Base-by-base conservation (phyloP, 1,140 invertebrate genomes). In the Lepidurus apus region DNA sequence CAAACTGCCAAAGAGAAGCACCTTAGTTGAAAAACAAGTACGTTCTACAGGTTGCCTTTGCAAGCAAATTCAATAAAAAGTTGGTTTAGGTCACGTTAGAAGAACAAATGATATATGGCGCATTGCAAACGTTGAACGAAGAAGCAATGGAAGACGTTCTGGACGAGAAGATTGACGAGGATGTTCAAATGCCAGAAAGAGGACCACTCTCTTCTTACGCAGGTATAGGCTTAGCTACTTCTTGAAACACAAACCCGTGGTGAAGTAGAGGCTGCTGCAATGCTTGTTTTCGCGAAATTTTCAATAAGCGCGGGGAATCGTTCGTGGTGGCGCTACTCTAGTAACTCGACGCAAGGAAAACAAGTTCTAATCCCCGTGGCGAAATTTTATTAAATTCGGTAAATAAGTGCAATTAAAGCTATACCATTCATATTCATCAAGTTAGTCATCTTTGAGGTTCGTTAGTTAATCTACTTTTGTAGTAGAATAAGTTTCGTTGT, bases 81-180 rank as follows among this genome's bases (percentile, higher is more conserved):
- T 65, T 65, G 53, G 34, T 17, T 65, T 77, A 96, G 95, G 93
- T 97, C 45, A 95, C 94, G 0, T 86, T 97, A 80, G 95, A 97
- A 86, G 94, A 96, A 83, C 93, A 95, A 85, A 95, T 96, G 93
- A 96, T 97, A 81, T 94, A 93, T 84, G 94, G 94, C 79, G 94
- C 94, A 1, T 85, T 97, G 44, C 94, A 96, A 85, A 95, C 94
- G 0, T 87, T 97, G 5, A 96, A 95, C 83, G 94, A 96, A 87
- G 94, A 96, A 85, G 94, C 94, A 0, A 90, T 92, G 84, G 94
- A 96, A 86, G 94, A 96, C 79, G 84, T 83, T 13, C n/a, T 82
- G 13, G 80, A 82, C 24, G 82, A 84, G 47, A 80, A 81, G 75
- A 80, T 80, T 45, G 80, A 81, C 45, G 75, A 80, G 74, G 65